Evolutionary conservation across 2,888 invertebrate species (phyloP).

Genomic region (Tupiocoris notatus): DNA sequence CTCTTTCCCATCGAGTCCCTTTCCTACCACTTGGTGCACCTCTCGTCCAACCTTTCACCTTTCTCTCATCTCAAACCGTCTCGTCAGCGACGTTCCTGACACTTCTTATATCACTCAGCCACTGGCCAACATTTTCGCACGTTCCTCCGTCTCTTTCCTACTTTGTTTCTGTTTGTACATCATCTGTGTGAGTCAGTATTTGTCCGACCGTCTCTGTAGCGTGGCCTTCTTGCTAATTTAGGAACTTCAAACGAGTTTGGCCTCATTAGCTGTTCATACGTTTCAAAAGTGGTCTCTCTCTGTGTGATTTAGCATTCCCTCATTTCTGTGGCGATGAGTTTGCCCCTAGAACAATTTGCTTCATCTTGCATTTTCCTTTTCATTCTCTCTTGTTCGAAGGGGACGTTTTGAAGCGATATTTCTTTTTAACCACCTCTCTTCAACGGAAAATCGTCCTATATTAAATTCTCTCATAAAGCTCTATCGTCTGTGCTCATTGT

Average conservation of each 20-base stretch:
- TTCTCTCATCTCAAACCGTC: background rate
- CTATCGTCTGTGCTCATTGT: too few species aligned
- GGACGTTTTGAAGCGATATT: too few species aligned
- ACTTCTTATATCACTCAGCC: background rate
- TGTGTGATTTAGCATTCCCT: too few species aligned
- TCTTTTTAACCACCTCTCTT: too few species aligned
- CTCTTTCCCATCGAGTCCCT: background rate
- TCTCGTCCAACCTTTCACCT: too few species aligned
- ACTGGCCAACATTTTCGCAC: background rate
- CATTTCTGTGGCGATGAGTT: too few species aligned
- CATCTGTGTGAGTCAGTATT: background rate
- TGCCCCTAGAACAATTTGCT: too few species aligned
- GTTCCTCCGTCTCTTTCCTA: background rate
- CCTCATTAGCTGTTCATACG: background rate
- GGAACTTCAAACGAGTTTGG: background rate
- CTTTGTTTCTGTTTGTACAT: background rate
- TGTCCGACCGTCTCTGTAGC: background rate
- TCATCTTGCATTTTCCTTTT: too few species aligned
- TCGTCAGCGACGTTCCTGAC: background rate
- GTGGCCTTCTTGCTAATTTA: background rate
- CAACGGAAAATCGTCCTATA: too few species aligned
- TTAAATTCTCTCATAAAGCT: too few species aligned
- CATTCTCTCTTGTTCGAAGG: too few species aligned
- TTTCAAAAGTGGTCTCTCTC: background rate
- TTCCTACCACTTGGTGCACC: background rate